Base-by-base conservation (phyloP, 1,140 invertebrate species). In the Tenebrio molitor region DNA sequence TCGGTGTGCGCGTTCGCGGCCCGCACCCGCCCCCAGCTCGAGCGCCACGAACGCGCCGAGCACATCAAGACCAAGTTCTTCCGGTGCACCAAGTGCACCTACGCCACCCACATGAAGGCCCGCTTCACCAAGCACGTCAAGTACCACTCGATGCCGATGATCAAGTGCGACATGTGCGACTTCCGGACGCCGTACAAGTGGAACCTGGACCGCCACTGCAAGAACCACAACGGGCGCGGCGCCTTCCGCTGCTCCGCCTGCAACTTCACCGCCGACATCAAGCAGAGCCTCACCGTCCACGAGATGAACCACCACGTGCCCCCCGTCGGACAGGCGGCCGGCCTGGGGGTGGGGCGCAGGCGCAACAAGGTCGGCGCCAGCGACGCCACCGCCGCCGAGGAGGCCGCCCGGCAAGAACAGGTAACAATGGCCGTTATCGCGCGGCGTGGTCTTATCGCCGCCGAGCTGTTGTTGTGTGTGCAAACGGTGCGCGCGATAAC, bases 61-160 rank as follows among this genome's bases (percentile, higher is more conserved):
- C 88, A 89, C 75, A 87, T 84, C 70, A 86, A 86, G 76, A 87
- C 84, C 41, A 85, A 85, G 72, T 94, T 94, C 81, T 97, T 95
- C 84, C 89, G 93, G 8, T 97, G 95, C 83, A 88, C 88, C 68
- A 94, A 96, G 82, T 97, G 96, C 83, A 91, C 90, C 73, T 97
- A 97, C 81, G 91, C 93, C 66, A 97, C 95, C 0, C 92, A 96
- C 81, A 93, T 96, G 73, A 92, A 93, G 79, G 91, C 93, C 1
- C 89, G 96, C 44, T 97, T 93, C 81, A 96, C 94, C 25, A 96
- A 96, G 82, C 96, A 97, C 80, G 92, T 96, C n/a, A 96, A 96
- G 79, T 95, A 96, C 80, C 94, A 97, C 83, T 94, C 93, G 34
- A 93, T 95, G 91, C 94, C 94, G 62, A 95, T 95, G 90, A 95